Evolutionary conservation across 2,888 invertebrate species (phyloP), one percentile per base, ranked within the genome.

Genomic region (Keiferia lycopersicella): DNA sequence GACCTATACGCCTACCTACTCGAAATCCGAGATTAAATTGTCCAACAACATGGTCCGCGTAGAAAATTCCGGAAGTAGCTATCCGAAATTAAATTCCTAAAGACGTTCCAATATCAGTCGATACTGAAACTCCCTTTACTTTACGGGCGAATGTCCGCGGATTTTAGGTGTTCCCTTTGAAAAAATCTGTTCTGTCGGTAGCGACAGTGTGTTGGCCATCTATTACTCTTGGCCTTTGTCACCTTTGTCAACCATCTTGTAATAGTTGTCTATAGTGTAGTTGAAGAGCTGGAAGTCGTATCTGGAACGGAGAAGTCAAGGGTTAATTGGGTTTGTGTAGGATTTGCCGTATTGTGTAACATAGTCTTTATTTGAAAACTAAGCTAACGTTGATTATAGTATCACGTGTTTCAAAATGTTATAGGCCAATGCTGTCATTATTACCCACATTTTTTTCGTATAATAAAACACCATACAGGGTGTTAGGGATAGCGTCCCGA

Each of bases 211-310:
- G 20, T 26, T 16, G 26, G 34, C 57, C 75, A 7, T 89, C 88
- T 64, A 86, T 77, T 82, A 64, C 74, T 82, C 48, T 75, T 41
- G 75, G 65, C 84, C 85, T 34, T 84, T 82, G 71, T 41, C 75
- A 65, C 84, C 85, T 34, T 84, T 82, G 71, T 83, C 79, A 11
- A 92, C 93, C 73, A 94, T 88, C 73, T 94, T 93, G 75, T 95
- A 87, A 81, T 95, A 96, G 70, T 93, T 94, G 71, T 94, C 93
- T 76, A 96, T 92, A 66, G 95, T 95, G 82, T 98, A 98, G 79
- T 95, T 96, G 90, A 98, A 98, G 67, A 98, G 92, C 81, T 95
- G 94, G 84, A 97, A 97, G 86, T 98, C 98, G 79, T 96, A 94
- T 83, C 96, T 96, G 92, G 38, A 93, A 93, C 69, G 72, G 71